phyloP scores from a whole-genome alignment of 2,797 vertebrate species.

The Rhinella marina region DNA sequence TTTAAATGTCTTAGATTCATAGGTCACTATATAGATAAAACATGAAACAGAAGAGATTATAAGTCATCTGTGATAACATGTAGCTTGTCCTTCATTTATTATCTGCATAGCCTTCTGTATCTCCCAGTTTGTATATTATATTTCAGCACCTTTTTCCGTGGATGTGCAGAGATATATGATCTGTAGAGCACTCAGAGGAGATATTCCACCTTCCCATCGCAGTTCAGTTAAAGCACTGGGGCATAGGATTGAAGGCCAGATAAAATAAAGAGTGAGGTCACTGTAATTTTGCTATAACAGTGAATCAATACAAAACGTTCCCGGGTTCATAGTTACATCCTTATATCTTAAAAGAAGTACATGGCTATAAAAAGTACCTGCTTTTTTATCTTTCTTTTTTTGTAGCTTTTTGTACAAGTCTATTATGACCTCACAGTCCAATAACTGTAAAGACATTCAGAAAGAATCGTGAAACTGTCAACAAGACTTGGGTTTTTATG shows the following conservation, averaged over 20 bases:
- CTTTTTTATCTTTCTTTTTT: slow-evolving; percentile 44
- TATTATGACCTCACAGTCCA: slow-evolving; percentile 12
- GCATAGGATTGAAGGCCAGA: slow-evolving; percentile 27
- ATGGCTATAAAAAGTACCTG: slow-evolving; percentile 24
- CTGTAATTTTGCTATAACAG: slow-evolving; percentile 41
- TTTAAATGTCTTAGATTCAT: neutral
- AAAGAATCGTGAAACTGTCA: neutral
- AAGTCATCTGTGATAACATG: neutral
- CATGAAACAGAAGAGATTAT: neutral
- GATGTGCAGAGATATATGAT: neutral
- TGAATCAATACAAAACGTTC: slow-evolving; percentile 42
- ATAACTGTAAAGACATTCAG: neutral
- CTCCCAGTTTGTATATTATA: neutral
- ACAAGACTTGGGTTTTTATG: slow-evolving; percentile 15
- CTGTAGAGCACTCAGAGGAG: neutral
- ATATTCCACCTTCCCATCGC: slow-evolving; percentile 7
- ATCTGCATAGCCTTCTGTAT: neutral
- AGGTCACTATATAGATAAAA: neutral
- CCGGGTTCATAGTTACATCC: slow-evolving; percentile 22
- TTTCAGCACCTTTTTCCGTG: slow-evolving; percentile 2
- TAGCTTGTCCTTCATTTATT: neutral
- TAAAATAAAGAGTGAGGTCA: slow-evolving; percentile 34
- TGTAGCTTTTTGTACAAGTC: slow-evolving; percentile 30
- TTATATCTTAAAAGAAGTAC: slow-evolving; percentile 33
- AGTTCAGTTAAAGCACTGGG: slow-evolving; percentile 26